Conservation (phyloP, 92 coral and sea anemone species). For the Scolanthus callimorphus region DNA sequence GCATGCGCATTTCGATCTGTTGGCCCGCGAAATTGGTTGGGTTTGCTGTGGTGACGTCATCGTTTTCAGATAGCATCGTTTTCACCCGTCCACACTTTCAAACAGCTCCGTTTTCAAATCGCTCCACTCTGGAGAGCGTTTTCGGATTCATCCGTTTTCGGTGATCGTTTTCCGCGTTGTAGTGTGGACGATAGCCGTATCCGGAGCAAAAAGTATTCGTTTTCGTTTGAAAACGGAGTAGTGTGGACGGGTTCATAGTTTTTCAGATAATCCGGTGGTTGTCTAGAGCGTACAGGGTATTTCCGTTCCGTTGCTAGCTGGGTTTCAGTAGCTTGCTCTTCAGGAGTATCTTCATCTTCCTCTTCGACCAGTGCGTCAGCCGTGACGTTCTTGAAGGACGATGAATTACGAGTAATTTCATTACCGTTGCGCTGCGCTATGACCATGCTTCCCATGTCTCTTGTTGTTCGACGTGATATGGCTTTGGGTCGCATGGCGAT, state of each 20-base stretch:
- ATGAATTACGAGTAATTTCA: slow-evolving; percentile 14
- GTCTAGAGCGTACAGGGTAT: slow-evolving; percentile 18
- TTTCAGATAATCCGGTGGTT: slow-evolving; percentile 14
- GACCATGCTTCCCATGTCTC: slow-evolving; percentile 13
- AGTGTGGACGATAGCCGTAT: too few species aligned
- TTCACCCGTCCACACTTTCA: too few species aligned
- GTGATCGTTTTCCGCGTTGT: too few species aligned
- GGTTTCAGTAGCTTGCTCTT: slow-evolving; percentile 8
- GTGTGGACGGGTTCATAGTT: slow-evolving; percentile 16
- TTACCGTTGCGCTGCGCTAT: slow-evolving; percentile 9
- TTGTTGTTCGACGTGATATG: slow-evolving; percentile 8
- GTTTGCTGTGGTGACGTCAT: too few species aligned
- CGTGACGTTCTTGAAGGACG: slow-evolving; percentile 15
- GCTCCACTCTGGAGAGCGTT: too few species aligned
- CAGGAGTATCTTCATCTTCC: slow-evolving; percentile 8
- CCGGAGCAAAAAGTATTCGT: too few species aligned
- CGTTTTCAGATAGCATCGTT: too few species aligned
- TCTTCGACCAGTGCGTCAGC: slow-evolving; percentile 4
- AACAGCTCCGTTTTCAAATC: too few species aligned
- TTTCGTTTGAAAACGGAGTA: too few species aligned
- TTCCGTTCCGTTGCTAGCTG: slow-evolving; percentile 10
- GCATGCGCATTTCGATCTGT: too few species aligned
- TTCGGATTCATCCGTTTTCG: too few species aligned
- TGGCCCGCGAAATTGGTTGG: too few species aligned
- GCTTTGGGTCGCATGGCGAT: slow-evolving; percentile 13